Evolutionary conservation across 30 jellyfish, hydroid and myxozoan species (phyloP).

Genomic region (Sanderia malayensis): DNA sequence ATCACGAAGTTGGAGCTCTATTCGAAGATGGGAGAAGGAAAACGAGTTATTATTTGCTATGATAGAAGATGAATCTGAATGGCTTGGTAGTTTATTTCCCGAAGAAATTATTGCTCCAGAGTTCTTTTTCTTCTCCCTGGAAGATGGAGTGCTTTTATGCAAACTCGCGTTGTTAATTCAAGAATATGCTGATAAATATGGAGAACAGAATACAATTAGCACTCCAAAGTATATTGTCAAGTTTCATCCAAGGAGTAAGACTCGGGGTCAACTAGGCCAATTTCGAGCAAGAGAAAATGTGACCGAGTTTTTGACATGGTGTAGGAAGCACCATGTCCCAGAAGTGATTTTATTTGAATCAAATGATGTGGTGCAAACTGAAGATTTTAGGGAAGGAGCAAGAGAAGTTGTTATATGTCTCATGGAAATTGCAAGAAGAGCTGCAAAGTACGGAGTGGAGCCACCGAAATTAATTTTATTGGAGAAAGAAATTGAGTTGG

Average conservation of each 20-base stretch:
- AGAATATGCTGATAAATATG: slow-evolving; percentile 65
- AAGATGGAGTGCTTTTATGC: slow-evolving; percentile 94
- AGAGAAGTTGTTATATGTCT: slow-evolving; percentile 94
- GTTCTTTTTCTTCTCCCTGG: slow-evolving; percentile 70
- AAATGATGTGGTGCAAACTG: slow-evolving; percentile 95
- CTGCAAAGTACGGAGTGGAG: slow-evolving; percentile 83
- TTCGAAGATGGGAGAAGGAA: slow-evolving; percentile 98
- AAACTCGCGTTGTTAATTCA: slow-evolving; percentile 84
- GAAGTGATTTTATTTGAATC: slow-evolving; percentile 93
- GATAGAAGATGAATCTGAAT: slow-evolving; percentile 95
- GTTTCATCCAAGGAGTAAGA: slow-evolving; percentile 73
- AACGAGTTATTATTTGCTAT: slow-evolving; percentile 92
- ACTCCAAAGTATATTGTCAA: slow-evolving; percentile 39
- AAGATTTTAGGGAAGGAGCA: slow-evolving; percentile 92
- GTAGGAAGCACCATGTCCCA: slow-evolving; percentile 78
- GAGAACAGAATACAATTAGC: slow-evolving; percentile 36
- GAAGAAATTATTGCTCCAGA: slow-evolving; percentile 89
- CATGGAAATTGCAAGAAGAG: slow-evolving; percentile 96
- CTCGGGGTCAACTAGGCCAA: slow-evolving; percentile 88
- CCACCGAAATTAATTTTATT: slow-evolving; percentile 83
- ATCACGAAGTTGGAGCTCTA: slow-evolving; percentile 86
- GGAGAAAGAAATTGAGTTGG: slow-evolving; percentile 88
- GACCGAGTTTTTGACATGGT: slow-evolving; percentile 81
- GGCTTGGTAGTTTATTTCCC: slow-evolving; percentile 89
- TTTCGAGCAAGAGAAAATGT: slow-evolving; percentile 92